Base-by-base conservation (phyloP, 2,888 invertebrate genomes). In the Proisotoma minuta region DNA sequence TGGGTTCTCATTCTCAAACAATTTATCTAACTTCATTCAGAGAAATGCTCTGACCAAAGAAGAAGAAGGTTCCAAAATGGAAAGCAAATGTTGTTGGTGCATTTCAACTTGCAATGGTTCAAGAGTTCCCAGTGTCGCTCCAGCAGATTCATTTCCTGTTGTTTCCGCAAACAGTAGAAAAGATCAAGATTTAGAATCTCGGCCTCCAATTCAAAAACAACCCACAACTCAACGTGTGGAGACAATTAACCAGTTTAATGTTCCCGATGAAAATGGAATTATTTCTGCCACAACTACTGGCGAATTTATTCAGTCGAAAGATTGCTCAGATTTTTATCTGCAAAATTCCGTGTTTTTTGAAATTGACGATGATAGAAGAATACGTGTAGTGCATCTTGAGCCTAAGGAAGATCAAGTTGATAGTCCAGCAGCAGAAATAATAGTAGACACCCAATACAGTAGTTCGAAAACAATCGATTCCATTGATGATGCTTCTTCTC, bases 371-470 rank as follows among this genome's bases (percentile, higher is more conserved):
- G 66, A 70, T 28, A 67, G 70, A 24, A 60, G 62, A 40, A 40
- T 72, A 10, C 22, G 72, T 10, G 72, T 72, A 1, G 64, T 72
- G 23, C 72, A 72, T 58, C 50, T 68, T 3, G 3, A 34, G 23
- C 43, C 43, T 4, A 43, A 43, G 4, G 43, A 20, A n/a, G 43
- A 43, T 4, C 18, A 43, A n/a, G 34, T 8, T 8, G 34, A 34
- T 34, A n/a, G 43, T n/a, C n/a, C n/a, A n/a, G n/a, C n/a, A n/a
- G n/a, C n/a, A n/a, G n/a, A n/a, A n/a, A n/a, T n/a, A n/a, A n/a
- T n/a, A n/a, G n/a, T n/a, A n/a, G n/a, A n/a, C n/a, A n/a, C n/a
- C n/a, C n/a, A n/a, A n/a, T n/a, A n/a, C n/a, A 18, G 18, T 12
- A 4, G 18, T 12, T 43, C 43, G 20, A 12, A 4, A 18, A 4